Percentiles rank a stretch among this genome's conserved stretches.
These are phyloP conservation scores for Psophia crepitans DNA, from an alignment of 2,113 vertebrate species.

Conservation along the genomic window DNA sequence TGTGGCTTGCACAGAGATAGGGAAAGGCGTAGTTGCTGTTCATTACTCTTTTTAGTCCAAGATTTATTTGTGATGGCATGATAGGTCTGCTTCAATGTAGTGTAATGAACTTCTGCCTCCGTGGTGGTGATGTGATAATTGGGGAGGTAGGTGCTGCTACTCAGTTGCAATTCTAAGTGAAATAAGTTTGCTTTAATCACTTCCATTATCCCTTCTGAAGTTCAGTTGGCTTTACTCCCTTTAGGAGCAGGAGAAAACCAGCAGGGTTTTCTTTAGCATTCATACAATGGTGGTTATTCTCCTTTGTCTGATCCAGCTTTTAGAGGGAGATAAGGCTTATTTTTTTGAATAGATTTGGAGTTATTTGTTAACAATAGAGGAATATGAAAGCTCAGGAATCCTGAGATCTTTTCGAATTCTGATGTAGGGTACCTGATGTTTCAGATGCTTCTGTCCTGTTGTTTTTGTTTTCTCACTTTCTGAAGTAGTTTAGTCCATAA, in stretches of 20 bases:
- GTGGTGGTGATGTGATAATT: not conserved
- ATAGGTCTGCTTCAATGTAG: not conserved
- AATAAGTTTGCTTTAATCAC: conserved; percentile 16
- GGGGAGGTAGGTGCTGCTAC: not conserved
- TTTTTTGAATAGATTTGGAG: not conserved
- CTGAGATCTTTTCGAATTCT: not conserved
- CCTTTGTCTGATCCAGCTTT: conserved; percentile 9
- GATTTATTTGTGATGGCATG: not conserved
- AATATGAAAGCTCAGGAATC: conserved; percentile 1
- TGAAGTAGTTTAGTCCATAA: not conserved
- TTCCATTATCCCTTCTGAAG: not conserved
- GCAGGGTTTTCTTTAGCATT: conserved; percentile 23
- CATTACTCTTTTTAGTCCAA: not conserved
- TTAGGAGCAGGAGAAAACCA: not conserved
- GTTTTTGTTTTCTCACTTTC: not conserved
- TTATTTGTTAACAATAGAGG: not conserved
- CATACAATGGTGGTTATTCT: not conserved
- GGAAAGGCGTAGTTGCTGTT: not conserved
- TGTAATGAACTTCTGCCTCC: not conserved
- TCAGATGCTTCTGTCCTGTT: not conserved
- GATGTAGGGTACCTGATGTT: not conserved
- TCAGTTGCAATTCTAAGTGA: not conserved
- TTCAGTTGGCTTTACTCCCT: not conserved
- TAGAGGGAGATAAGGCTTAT: not conserved
- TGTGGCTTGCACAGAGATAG: not conserved